A percentile compares a stretch with the other conserved stretches of the same genome.
Conservation (phyloP, 2,888 invertebrate genomes). For the Caenorhabditis imperialis region DNA sequence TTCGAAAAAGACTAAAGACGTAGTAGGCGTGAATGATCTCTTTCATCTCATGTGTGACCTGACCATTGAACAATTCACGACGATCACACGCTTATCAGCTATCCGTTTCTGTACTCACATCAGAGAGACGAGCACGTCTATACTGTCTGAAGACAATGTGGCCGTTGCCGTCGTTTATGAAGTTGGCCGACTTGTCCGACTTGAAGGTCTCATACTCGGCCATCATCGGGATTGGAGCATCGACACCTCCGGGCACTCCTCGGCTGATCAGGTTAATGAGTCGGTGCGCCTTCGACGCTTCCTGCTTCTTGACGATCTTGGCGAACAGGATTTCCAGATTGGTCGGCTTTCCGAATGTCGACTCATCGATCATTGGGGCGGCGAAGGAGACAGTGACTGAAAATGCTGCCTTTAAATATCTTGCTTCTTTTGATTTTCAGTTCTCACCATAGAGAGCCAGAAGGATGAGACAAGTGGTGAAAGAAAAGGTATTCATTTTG, state of each 20-base stretch:
- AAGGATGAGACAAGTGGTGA: conserved; percentile 20
- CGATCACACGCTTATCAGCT: conserved; percentile 20
- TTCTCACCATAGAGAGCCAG: conserved; percentile 36
- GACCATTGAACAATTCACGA: conserved; percentile 5
- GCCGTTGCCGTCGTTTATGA: conserved; percentile 60
- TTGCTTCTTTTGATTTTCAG: conserved; percentile 14
- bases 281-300: conserved; percentile 52
- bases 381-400: conserved; percentile 27
- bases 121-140: conserved; percentile 60
- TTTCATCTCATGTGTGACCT: background rate
- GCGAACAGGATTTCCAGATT: conserved; percentile 56
- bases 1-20: background rate
- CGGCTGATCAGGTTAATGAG: conserved; percentile 59
- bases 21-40: conserved; percentile 20
- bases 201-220: conserved; percentile 66
- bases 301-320: conserved; percentile 57
- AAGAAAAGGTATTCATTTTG: conserved; percentile 20
- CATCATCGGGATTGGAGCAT: conserved; percentile 56
- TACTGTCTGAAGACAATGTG: conserved; percentile 63
- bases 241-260: conserved; percentile 62
- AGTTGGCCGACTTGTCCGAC: conserved; percentile 64
- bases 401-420: conserved; percentile 11
- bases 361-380: conserved; percentile 47
- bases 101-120: conserved; percentile 51
- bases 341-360: conserved; percentile 34